Conservation (phyloP, 2,888 invertebrate genomes). For the Odontocolon sp. region DNA sequence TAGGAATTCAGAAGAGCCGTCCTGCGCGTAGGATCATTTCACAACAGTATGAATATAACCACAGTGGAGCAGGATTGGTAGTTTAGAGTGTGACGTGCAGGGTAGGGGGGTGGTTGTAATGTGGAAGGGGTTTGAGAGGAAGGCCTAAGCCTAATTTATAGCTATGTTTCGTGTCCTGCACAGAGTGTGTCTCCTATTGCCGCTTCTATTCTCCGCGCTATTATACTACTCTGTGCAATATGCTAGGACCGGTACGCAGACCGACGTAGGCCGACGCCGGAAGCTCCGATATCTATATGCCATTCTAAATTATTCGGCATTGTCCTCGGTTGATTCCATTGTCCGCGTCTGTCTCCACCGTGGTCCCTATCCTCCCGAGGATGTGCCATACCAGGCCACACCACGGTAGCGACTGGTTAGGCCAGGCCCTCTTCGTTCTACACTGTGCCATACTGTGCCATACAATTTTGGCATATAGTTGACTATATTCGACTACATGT, state of each 20-base stretch:
- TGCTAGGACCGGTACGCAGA: conserved; percentile 28
- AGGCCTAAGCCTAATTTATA: conserved; percentile 77
- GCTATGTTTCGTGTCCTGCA: conserved; percentile 79
- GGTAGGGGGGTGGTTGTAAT: not conserved
- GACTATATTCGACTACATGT: conserved; percentile 14
- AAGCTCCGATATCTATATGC: conserved; percentile 78
- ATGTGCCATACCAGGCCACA: conserved; percentile 35
- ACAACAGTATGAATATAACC: no score
- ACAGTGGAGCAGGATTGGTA: conserved; percentile 10
- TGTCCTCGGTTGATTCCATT: conserved; percentile 79
- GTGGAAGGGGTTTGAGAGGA: conserved; percentile 21
- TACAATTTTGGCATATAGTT: conserved; percentile 8
- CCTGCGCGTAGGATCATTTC: no score
- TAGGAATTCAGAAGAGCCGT: no score
- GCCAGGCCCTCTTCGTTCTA: conserved; percentile 13
- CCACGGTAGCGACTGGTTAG: conserved; percentile 26
- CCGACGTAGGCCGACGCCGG: conserved; percentile 67
- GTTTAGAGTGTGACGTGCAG: no score
- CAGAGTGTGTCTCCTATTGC: conserved; percentile 79
- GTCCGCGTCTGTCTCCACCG: conserved; percentile 79
- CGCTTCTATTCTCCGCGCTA: conserved; percentile 75
- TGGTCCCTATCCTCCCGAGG: conserved; percentile 58
- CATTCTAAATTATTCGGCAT: conserved; percentile 80
- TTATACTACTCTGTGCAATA: conserved; percentile 71
- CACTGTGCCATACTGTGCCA: conserved; percentile 29